Evolutionary conservation across 2,113 vertebrate genomes (phyloP), one percentile per base, ranked within the genome.

Genomic region (Hirundichthys speculiger): DNA sequence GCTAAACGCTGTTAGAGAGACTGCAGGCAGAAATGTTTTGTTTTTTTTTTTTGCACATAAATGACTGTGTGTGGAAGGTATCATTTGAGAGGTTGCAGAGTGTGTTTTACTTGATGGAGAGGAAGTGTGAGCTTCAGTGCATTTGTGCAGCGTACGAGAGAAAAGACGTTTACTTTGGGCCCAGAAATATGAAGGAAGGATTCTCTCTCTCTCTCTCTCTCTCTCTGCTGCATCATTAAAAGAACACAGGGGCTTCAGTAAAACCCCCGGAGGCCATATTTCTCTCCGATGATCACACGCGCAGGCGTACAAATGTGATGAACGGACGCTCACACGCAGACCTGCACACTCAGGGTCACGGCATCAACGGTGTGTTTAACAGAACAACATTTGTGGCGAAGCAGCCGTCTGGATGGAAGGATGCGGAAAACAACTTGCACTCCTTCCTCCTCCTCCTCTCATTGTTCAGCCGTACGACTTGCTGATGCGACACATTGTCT

Each of bases 401-500:
- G 59, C 75, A 71, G 73, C 71, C 54, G 62, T 30, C 38, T 40
- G 74, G 71, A 85, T 80, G 69, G 74, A 84, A 38, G 76, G 75
- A 77, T 78, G 69, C 24, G 7, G 56, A 53, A 73, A 78, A 82
- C 49, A 18, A 75, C 45, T 53, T 60, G 27, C 60, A 21, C 54
- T 20, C 62, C 42, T 43, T 63, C 13, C 40, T 47, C 18, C 64
- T 55, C 19, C 63, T 56, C 53, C 25, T 18, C 74, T 79, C 86
- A 79, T 88, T 86, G 85, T 85, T 88, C 85, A 86, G 75, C 70
- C 72, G n/a, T 66, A 78, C 75, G 68, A 87, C 71, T 80, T 89
- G 86, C 90, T 90, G 88, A 89, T 88, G 84, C 78, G 79, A 86
- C 88, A 91, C 74, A 80, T 84, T 82, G 82, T 85, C 83, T 76